Base-by-base conservation (phyloP, 2,888 invertebrate genomes). In the Agrypnus murinus region DNA sequence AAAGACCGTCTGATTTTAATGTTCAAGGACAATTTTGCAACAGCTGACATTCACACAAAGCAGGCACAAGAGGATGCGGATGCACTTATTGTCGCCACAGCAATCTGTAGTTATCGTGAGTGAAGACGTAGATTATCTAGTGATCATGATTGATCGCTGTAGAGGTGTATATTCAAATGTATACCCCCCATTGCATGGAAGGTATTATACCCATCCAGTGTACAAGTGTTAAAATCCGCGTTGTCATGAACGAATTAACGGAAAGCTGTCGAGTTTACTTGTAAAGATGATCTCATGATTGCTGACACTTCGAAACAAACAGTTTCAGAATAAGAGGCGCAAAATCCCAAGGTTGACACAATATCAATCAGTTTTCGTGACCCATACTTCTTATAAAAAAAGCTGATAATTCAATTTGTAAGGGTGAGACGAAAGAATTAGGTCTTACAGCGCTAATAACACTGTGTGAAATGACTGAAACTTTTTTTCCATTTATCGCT, bases 311-410 rank as follows among this genome's bases (percentile, higher is more conserved):
- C 38, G 10, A 58, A 25, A 19, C 25, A 10, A 38, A 59, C 57
- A 25, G 59, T 48, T 34, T 66, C 48, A n/a, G 38, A 48, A 45
- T 66, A 65, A 17, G 48, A 55, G 14, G 64, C 53, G n/a, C 64
- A n/a, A n/a, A n/a, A n/a, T n/a, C n/a, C n/a, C n/a, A n/a, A n/a
- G n/a, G n/a, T n/a, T n/a, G n/a, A n/a, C n/a, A n/a, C n/a, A n/a
- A n/a, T n/a, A n/a, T n/a, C n/a, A n/a, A n/a, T n/a, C n/a, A n/a
- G n/a, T n/a, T 60, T 60, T 60, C 34, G 46, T 60, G 34, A 62
- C 15, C 46, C 45, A 62, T 34, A 62, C 46, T 62, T 60, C 9
- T 45, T 46, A 62, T 62, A 34, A 62, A 62, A 46, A 60, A 60
- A 59, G 46, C 31, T 32, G 31, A 60, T 31, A 60, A 9, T 31